Conservation (phyloP, 2,797 vertebrate genomes). For the Pelobates cultripes region DNA sequence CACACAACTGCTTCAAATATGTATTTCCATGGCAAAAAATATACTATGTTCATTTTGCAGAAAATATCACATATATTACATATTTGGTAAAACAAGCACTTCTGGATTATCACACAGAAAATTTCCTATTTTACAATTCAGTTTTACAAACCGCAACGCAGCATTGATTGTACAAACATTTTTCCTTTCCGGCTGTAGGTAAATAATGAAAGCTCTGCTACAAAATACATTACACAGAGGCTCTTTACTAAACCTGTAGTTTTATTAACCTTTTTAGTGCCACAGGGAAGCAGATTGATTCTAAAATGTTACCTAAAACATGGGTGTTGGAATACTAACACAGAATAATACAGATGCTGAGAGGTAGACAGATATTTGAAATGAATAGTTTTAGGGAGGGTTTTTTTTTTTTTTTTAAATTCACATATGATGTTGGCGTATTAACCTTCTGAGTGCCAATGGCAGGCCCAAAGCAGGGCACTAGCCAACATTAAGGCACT, state of each 20-base stretch:
- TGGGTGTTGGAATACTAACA: too few relatives aligned
- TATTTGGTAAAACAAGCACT: constrained; percentile 73
- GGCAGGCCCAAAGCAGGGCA: too few relatives aligned
- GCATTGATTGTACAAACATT: constrained; percentile 68
- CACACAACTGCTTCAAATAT: constrained; percentile 70
- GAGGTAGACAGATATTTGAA: too few relatives aligned
- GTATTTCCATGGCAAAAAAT: constrained; percentile 85
- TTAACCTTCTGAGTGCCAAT: too few relatives aligned
- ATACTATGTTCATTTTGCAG: constrained; percentile 74
- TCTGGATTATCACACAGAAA: constrained; percentile 71
- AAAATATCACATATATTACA: constrained; percentile 74
- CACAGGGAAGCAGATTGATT: too few relatives aligned
- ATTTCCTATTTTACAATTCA: constrained; percentile 76
- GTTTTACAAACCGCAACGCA: constrained; percentile 75
- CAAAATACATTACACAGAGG: not conserved
- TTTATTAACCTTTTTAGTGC: not conserved
- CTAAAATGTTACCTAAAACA: too few relatives aligned
- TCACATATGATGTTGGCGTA: too few relatives aligned
- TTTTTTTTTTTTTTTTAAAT: too few relatives aligned
- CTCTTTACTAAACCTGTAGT: not conserved
- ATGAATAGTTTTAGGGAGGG: too few relatives aligned
- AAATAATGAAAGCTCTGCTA: not conserved
- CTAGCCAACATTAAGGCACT: too few relatives aligned
- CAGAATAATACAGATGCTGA: too few relatives aligned
- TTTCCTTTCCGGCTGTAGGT: not conserved